Base-by-base conservation (phyloP, 2,797 vertebrate species). In the Manis crassicaudata region DNA sequence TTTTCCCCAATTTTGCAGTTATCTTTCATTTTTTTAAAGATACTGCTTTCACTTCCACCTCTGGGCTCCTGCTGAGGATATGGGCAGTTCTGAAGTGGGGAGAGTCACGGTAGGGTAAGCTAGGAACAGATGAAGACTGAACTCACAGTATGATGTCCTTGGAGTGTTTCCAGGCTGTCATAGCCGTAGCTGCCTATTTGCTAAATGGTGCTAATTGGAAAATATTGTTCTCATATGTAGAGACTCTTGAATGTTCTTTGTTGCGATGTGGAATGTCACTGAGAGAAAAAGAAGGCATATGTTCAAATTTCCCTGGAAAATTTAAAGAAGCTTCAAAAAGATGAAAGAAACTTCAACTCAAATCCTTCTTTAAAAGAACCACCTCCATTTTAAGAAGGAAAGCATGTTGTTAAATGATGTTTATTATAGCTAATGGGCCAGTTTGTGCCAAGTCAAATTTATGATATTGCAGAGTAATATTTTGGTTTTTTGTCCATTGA, bases 281-380 rank as follows among this genome's bases (percentile, higher is more conserved):
- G 35, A 68, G 27, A 63, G 52, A 37, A 84, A 35, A 50, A n/a
- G 25, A 46, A 63, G 37, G 25, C 32, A 46, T 84, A 56, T 62
- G 10, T 70, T 94, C 29, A 70, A 0, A 81, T 96, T 80, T 93
- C 52, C 54, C 18, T 50, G 58, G 16, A 54, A 88, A 92, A 12
- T 43, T 95, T 89, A 77, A 95, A 88, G 83, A 32, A 29, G n/a
- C 83, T 72, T 93, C 73, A 56, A 86, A 68, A 86, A 79, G 43
- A 79, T 79, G n/a, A 89, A 81, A 95, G 73, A 67, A 77, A 73
- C 21, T 29, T 81, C 21, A 72, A 40, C 27, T n/a, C 12, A 60
- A 35, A 35, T 73, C 52, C 56, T 86, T 83, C 37, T 43, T 93
- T 88, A 40, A 54, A 62, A 90, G 85, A 35, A 9, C 37, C 7